Percentiles rank a stretch among this genome's conserved stretches.
phyloP scores from a whole-genome alignment of 2,797 vertebrate genomes.

The Serranus cabrilla region DNA sequence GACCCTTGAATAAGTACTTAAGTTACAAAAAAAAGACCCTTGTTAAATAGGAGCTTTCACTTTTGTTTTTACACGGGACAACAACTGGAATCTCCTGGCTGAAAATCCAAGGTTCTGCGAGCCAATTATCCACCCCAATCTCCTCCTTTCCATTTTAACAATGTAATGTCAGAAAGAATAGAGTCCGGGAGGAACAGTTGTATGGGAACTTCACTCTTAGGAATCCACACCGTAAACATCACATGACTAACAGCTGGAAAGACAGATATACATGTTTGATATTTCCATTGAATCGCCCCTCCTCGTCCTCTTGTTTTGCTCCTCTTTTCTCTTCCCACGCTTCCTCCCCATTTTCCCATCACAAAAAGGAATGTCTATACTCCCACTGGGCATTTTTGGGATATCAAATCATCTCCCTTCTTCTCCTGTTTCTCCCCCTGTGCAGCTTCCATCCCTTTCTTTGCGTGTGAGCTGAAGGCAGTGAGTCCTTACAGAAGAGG shows the following conservation, averaged over 20 bases:
- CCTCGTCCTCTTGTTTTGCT: not conserved
- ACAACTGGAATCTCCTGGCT: no score
- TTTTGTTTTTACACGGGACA: no score
- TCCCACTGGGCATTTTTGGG: conserved; percentile 15
- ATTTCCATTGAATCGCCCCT: not conserved
- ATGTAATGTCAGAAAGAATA: no score
- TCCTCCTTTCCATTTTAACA: no score
- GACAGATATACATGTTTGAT: not conserved
- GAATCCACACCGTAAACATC: not conserved
- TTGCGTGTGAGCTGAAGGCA: conserved; percentile 78
- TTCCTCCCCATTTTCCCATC: conserved; percentile 22
- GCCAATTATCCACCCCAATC: no score
- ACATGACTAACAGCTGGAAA: not conserved
- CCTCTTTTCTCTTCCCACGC: not conserved
- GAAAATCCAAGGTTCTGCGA: no score
- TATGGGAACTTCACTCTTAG: no score
- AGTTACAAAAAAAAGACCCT: no score
- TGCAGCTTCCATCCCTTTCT: conserved; percentile 82
- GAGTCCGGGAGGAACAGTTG: no score
- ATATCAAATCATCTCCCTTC: conserved; percentile 1
- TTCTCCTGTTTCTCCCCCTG: not conserved
- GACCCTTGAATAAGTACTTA: no score
- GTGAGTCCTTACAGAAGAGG: conserved; percentile 79
- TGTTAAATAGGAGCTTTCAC: no score
- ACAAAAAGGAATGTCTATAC: conserved; percentile 18